Evolutionary conservation across 2,888 invertebrate genomes (phyloP), one percentile per base, ranked within the genome.

Genomic region (Parnassius smintheus): DNA sequence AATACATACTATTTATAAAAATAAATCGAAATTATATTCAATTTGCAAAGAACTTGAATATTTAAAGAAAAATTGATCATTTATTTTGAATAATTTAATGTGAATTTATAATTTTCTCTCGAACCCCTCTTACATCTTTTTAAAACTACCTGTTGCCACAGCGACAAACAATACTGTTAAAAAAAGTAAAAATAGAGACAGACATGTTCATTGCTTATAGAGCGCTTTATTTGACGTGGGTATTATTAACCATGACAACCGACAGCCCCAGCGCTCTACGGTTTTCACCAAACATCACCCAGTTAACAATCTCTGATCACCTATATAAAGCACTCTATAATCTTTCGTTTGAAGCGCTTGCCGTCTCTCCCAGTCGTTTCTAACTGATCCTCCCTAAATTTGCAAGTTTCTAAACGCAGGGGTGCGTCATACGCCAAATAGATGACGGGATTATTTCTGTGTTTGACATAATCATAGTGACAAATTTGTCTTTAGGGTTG

Each of bases 381-480:
- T 66, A 65, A 69, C 69, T 70, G 66, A 68, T 72, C 75, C 82
- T 80, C 88, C 88, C 85, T 72, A 82, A 84, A 90, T 90, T 90
- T 87, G 85, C 89, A 88, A 87, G 83, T 85, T 77, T 75, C 72
- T 74, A 79, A 74, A 76, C 78, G 82, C 82, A 87, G 85, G 89
- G 88, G 89, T 82, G 86, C 78, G 85, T 80, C 86, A 79, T 81
- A 86, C 80, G 86, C 84, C 88, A 86, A 86, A 88, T 83, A 87
- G 86, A 91, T 90, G 91, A 89, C 87, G 85, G 90, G 91, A 91
- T 91, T 91, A 91, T 91, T 88, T 89, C 88, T 91, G 90, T 88
- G 86, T 90, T 91, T 91, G 91, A 91, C 91, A 91, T 91, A 90
- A 91, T 91, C 91, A 85, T 89, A 89, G 88, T 91, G 91, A 91